A percentile compares a stretch with the other conserved stretches of the same genome.
These are phyloP conservation scores for Scaptomyza montana DNA, from an alignment of 1,140 invertebrate species.

Conservation along the genomic window DNA sequence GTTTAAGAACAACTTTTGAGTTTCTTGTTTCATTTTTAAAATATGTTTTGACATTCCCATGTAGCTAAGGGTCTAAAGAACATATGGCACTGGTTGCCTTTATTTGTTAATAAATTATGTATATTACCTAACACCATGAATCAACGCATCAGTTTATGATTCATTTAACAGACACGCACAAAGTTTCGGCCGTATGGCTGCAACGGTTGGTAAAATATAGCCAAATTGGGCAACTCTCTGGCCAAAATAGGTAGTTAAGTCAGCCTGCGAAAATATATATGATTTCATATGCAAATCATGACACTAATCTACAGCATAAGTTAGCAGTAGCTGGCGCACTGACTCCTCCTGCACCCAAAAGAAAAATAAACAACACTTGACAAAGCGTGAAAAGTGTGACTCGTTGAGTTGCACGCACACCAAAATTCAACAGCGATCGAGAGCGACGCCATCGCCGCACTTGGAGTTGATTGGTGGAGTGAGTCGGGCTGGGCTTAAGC, in stretches of 20 bases:
- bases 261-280: slow-evolving; percentile 57
- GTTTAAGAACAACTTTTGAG: too few relatives aligned
- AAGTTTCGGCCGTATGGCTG: slow-evolving; percentile 21
- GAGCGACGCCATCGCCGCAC: slow-evolving; percentile 46
- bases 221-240: slow-evolving; percentile 66
- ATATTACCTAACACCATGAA: slow-evolving; percentile 5
- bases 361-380: slow-evolving; percentile 32
- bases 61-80: neutral
- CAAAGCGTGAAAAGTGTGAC: slow-evolving; percentile 75
- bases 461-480: slow-evolving; percentile 52
- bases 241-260: slow-evolving; percentile 41
- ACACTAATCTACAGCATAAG: slow-evolving; percentile 74
- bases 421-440: slow-evolving; percentile 34
- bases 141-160: slow-evolving; percentile 46
- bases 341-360: slow-evolving; percentile 61
- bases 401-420: slow-evolving; percentile 37
- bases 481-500: slow-evolving; percentile 16
- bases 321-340: slow-evolving; percentile 21
- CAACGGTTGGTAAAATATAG: slow-evolving; percentile 18
- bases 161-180: slow-evolving; percentile 46
- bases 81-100: neutral
- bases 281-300: slow-evolving; percentile 82
- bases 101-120: neutral
- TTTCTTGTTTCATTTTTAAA: neutral
- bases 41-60: neutral